These are phyloP conservation scores for Acyrthosiphon pisum DNA, from an alignment of 1,140 invertebrate species.

Conservation along the genomic window DNA sequence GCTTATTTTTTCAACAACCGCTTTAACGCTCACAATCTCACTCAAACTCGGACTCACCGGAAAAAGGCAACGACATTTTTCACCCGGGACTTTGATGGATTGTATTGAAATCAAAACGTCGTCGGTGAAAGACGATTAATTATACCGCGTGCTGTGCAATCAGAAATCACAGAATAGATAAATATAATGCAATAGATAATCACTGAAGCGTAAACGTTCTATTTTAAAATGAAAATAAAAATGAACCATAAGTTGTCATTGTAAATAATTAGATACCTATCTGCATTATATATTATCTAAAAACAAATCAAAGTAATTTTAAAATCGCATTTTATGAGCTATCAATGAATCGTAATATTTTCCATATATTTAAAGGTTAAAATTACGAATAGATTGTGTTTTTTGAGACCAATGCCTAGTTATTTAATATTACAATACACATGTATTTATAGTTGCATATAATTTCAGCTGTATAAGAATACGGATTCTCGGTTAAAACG, in stretches of 20 bases:
- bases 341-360: not conserved
- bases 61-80: conserved; percentile 47
- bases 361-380: not conserved
- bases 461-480: not conserved
- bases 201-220: not conserved
- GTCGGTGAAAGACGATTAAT: conserved; percentile 32
- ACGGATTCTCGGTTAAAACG: not conserved
- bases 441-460: not conserved
- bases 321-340: not conserved
- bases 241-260: not conserved
- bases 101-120: conserved; percentile 54
- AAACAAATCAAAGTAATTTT: not conserved
- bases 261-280: not conserved
- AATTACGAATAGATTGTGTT: not conserved
- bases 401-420: no score
- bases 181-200: conserved; percentile 13
- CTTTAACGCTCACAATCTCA: not conserved
- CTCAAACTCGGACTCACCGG: not conserved
- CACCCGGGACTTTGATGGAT: conserved; percentile 52
- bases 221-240: not conserved
- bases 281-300: not conserved
- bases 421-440: not conserved
- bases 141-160: conserved; percentile 19
- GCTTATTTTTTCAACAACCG: not conserved
- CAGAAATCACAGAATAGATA: conserved; percentile 38